Base-by-base conservation (phyloP, 2,797 vertebrate species). In the Octomys mimax region DNA sequence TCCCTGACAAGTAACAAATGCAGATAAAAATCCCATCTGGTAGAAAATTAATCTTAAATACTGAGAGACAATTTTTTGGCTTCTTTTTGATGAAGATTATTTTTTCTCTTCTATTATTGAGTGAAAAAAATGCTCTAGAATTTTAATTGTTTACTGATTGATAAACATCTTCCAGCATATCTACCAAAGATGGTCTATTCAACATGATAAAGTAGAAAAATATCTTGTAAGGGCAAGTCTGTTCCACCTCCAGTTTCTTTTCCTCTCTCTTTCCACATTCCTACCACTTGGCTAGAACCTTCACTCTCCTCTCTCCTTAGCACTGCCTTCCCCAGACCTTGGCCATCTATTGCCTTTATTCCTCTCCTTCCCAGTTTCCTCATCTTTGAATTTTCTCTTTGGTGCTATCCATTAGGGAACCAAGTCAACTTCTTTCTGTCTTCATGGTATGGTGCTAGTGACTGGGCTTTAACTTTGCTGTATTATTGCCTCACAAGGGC, bases 61-160 rank as follows among this genome's bases (percentile, higher is more conserved):
- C 73, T 14, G 18, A 54, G 10, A 2, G 24, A 39, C 24, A 49
- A 87, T 87, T 87, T n/a, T 11, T 73, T 75, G 83, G 4, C 39
- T 80, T 21, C 84, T 57, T 82, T 79, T 14, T 88, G 42, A 70
- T 81, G 13, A 89, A 70, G 2, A 42, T 83, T 13, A 33, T 64
- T 84, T 90, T 94, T 87, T 83, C n/a, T 84, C 71, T 24, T 68
- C 5, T 42, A 33, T 49, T 62, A 49, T 39, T n/a, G 49, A 61
- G 31, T 61, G 28, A 96, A 94, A 92, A 52, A 49, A 39, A 73
- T 83, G 19, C 61, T 83, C 62, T 92, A 52, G 21, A 87, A 79
- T 82, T 94, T 52, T 24, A 78, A 89, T 70, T 91, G 49, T 75
- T 36, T 36, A 91, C 21, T 78, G 28, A 62, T 90, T 21, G 57